phyloP scores from a whole-genome alignment of 2,888 invertebrate genomes.

The Spilosoma lubricipeda region DNA sequence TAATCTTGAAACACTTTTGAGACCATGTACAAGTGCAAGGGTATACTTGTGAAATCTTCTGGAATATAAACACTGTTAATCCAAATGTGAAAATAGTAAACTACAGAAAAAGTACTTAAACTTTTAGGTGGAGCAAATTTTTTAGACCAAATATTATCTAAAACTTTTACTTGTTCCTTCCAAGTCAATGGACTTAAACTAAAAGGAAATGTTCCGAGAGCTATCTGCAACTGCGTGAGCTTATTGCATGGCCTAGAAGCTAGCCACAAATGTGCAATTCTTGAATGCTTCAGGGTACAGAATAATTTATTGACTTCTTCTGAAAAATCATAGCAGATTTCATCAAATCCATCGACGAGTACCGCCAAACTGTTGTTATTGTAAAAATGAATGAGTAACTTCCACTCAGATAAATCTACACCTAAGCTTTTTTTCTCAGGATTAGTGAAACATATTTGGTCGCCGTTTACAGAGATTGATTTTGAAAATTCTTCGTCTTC shows the following conservation, averaged over 20 bases:
- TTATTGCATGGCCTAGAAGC: slow-evolving; percentile 41
- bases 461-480: slow-evolving; percentile 4
- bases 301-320: slow-evolving; percentile 32
- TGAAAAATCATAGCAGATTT: slow-evolving; percentile 46
- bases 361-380: slow-evolving; percentile 31
- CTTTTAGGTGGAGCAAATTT: background rate
- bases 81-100: background rate
- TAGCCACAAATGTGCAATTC: slow-evolving; percentile 39
- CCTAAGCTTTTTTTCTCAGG: background rate
- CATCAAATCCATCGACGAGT: slow-evolving; percentile 50
- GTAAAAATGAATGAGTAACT: slow-evolving; percentile 34
- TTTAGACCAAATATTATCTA: slow-evolving; percentile 31
- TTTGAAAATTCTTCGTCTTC: background rate
- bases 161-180: slow-evolving; percentile 29
- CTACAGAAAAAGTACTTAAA: background rate
- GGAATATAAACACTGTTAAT: background rate
- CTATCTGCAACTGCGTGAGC: slow-evolving; percentile 37
- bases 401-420: slow-evolving; percentile 28
- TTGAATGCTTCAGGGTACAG: slow-evolving; percentile 29
- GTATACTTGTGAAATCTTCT: slow-evolving; percentile 30
- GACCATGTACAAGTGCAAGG: slow-evolving; percentile 41
- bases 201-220: slow-evolving; percentile 39
- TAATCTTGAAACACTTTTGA: slow-evolving; percentile 28
- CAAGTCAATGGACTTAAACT: slow-evolving; percentile 30
- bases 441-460: slow-evolving; percentile 18